A percentile compares a stretch with the other conserved stretches of the same genome.
phyloP scores from a whole-genome alignment of 2,888 invertebrate genomes.

The Monopis laevigella region DNA sequence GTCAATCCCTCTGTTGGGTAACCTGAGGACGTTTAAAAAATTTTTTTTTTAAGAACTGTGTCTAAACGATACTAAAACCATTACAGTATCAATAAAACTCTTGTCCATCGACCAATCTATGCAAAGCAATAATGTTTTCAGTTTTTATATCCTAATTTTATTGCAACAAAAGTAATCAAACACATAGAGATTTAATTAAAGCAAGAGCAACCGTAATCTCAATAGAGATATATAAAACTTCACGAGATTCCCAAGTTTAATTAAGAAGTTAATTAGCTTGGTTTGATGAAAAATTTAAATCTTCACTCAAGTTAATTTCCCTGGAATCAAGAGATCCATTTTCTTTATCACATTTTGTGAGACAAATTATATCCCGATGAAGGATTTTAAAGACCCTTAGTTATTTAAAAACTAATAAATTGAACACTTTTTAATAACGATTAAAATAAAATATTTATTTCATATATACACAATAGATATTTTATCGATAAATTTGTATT shows the following conservation, averaged over 20 bases:
- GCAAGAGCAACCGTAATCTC: constrained; percentile 29
- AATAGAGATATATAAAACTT: constrained; percentile 43
- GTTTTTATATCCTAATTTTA: not conserved
- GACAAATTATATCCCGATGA: constrained; percentile 28
- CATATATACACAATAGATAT: too few relatives aligned
- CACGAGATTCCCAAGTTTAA: constrained; percentile 47
- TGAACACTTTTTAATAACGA: too few relatives aligned
- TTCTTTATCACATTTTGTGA: constrained; percentile 41
- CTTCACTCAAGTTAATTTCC: constrained; percentile 55
- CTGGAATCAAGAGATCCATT: constrained; percentile 40
- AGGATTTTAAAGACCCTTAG: not conserved
- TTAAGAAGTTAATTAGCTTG: constrained; percentile 59
- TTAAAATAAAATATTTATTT: too few relatives aligned
- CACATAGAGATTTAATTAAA: constrained; percentile 26
- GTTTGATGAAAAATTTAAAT: constrained; percentile 61
- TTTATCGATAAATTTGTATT: too few relatives aligned
- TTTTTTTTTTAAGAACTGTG: too few relatives aligned
- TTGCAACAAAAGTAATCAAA: constrained; percentile 12
- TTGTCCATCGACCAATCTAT: too few relatives aligned
- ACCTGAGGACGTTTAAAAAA: too few relatives aligned
- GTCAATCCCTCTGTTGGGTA: too few relatives aligned
- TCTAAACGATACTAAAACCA: too few relatives aligned
- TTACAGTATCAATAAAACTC: too few relatives aligned
- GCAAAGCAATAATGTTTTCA: not conserved
- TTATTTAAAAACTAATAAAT: too few relatives aligned